Base-by-base conservation (phyloP, 92 coral and sea anemone species). In the Montipora capitata region DNA sequence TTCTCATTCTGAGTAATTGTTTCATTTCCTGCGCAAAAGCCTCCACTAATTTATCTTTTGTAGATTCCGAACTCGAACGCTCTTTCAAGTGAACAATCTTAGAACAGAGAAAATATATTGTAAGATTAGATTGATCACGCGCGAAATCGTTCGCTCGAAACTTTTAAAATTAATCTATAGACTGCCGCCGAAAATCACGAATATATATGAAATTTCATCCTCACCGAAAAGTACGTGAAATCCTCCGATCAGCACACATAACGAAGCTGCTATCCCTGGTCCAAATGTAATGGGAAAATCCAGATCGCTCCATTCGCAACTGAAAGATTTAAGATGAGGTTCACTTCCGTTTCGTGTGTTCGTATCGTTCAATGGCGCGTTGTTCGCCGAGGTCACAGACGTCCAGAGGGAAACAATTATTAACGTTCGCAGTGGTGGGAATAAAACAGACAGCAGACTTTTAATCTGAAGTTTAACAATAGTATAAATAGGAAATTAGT, bases 281-380 rank as follows among this genome's bases (percentile, higher is more conserved):
- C 98, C 98, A 81, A 84, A 85, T 0, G 98, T 86, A 15, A 95
- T 93, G 5, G 94, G 93, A 70, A 95, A 95, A 18, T 89, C 86
- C 45, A 95, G 72, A 71, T 95, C 95, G 51, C 86, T 82, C 98
- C 98, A 95, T 7, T 93, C 89, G 45, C 98, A 95, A 72, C 96
- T 86, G 69, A 95, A 93, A n/a, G 78, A 70, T 17, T 78, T 75
- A 14, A 12, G 77, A 65, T 61, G 68, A 14, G 18, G 77, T 67
- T 58, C 65, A 45, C 82, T 82, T 38, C 76, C 78, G 43, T 82
- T 82, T 49, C 74, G 54, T 43, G 77, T 40, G 14, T 61, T 59
- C 59, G 49, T 27, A 2, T 73, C 81, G 48, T 40, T 41, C 44
- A 59, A 40, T 38, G 83, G 39, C 0, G 76, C 35, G 77, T 68